These are phyloP conservation scores for Eulemur rufifrons DNA, from an alignment of 2,113 vertebrate genomes.

Conservation along the genomic window DNA sequence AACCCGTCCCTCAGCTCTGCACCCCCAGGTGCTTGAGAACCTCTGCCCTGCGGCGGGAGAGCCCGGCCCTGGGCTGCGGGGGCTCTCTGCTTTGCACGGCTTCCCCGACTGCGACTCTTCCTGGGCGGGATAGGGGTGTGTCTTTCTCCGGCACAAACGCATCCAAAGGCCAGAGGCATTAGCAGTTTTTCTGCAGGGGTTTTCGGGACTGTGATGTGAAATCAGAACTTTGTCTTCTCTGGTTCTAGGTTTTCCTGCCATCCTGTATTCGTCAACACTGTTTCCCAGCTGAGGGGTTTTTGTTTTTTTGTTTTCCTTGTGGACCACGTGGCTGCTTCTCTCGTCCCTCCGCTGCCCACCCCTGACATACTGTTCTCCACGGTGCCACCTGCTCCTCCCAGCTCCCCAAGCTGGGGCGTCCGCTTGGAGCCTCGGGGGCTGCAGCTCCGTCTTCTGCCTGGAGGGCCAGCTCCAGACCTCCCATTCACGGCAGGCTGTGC, in stretches of 20 bases:
- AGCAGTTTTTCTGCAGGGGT: not conserved
- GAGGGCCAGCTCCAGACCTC: not conserved
- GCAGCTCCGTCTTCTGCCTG: not conserved
- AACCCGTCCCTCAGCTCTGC: rapidly evolving
- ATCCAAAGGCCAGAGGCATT: not conserved
- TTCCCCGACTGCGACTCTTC: rapidly evolving
- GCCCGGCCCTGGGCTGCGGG: rapidly evolving
- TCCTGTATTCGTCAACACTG: rapidly evolving
- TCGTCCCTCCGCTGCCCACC: rapidly evolving
- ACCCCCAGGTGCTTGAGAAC: rapidly evolving
- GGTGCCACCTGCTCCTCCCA: rapidly evolving
- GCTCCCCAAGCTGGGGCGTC: not conserved
- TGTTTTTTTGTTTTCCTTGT: not conserved
- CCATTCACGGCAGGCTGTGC: rapidly evolving
- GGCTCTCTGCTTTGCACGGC: rapidly evolving
- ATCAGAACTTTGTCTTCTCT: not conserved
- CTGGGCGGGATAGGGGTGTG: rapidly evolving
- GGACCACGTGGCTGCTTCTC: not conserved
- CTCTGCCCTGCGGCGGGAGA: rapidly evolving
- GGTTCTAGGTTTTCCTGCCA: rapidly evolving
- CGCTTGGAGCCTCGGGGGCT: not conserved
- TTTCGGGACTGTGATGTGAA: rapidly evolving
- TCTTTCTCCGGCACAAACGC: not conserved
- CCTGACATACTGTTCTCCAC: rapidly evolving
- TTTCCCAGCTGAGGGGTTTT: not conserved